Conservation (phyloP, 2,888 invertebrate genomes). For the Drosophila gaucha region DNA sequence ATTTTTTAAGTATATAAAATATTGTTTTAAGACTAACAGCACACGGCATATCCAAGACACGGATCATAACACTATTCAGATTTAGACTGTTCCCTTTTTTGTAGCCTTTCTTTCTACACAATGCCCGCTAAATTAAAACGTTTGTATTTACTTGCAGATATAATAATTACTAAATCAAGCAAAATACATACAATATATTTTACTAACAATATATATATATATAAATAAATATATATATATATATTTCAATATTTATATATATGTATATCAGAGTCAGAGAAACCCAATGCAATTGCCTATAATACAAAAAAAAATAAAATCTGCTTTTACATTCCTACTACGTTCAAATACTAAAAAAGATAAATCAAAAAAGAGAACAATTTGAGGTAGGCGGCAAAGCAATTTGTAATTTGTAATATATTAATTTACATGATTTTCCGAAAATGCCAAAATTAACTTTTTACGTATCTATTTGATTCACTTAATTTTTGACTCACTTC, state of each 20-base stretch:
- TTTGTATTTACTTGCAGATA: constrained; percentile 83
- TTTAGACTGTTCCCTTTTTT: constrained; percentile 43
- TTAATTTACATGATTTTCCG: constrained; percentile 6
- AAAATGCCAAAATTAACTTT: constrained; percentile 8
- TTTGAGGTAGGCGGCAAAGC: constrained; percentile 69
- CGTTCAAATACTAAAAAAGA: constrained; percentile 59
- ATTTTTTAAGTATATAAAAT: no score
- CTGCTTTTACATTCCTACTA: constrained; percentile 73
- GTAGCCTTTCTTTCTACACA: constrained; percentile 30
- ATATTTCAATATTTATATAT: constrained; percentile 35
- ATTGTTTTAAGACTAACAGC: neutral
- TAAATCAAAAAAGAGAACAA: constrained; percentile 55
- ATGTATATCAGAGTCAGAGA: constrained; percentile 47
- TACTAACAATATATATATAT: constrained; percentile 53
- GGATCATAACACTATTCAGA: neutral
- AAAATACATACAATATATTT: constrained; percentile 68
- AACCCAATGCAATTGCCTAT: constrained; percentile 49
- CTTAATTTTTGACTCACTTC: constrained; percentile 4
- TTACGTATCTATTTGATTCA: constrained; percentile 17
- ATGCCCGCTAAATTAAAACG: constrained; percentile 68
- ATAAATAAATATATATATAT: constrained; percentile 48
- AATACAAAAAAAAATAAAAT: constrained; percentile 47
- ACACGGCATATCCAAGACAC: constrained; percentile 12
- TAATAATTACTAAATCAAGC: constrained; percentile 81
- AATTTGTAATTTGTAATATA: constrained; percentile 47